These are phyloP conservation scores for Helicoverpa armigera DNA, from an alignment of 1,140 invertebrate species.

Conservation along the genomic window DNA sequence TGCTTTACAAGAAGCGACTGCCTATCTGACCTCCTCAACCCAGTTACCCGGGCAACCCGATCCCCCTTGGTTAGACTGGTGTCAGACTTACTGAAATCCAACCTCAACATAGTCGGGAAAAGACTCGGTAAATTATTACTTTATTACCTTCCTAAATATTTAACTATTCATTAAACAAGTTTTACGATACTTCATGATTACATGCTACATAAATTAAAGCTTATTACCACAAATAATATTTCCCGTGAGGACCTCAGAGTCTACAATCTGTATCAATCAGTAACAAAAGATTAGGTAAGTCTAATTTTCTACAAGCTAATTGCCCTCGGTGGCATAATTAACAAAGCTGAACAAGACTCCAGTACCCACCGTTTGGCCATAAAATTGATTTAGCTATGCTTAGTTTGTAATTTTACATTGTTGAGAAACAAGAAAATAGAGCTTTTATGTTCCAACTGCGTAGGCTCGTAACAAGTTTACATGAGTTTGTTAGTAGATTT, in stretches of 20 bases:
- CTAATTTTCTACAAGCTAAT: conserved; percentile 12
- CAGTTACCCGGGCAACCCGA: too few relatives aligned
- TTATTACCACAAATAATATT: not conserved
- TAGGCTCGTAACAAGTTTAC: not conserved
- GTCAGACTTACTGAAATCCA: too few relatives aligned
- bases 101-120: too few relatives aligned
- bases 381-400: conserved; percentile 41
- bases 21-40: too few relatives aligned
- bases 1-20: too few relatives aligned
- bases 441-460: not conserved
- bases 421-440: conserved; percentile 26
- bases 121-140: too few relatives aligned
- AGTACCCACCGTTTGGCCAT: conserved; percentile 36
- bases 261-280: not conserved
- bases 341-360: conserved; percentile 24
- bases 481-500: too few relatives aligned
- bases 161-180: too few relatives aligned
- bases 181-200: too few relatives aligned
- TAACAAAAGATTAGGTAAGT: conserved; percentile 19
- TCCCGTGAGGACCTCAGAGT: not conserved
- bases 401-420: conserved; percentile 42
- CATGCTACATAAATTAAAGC: too few relatives aligned
- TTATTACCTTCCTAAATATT: too few relatives aligned
- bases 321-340: conserved; percentile 20
- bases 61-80: too few relatives aligned